Evolutionary conservation across 2,888 invertebrate genomes (phyloP), one percentile per base, ranked within the genome.

Genomic region (Drosophila stalkeri): DNA sequence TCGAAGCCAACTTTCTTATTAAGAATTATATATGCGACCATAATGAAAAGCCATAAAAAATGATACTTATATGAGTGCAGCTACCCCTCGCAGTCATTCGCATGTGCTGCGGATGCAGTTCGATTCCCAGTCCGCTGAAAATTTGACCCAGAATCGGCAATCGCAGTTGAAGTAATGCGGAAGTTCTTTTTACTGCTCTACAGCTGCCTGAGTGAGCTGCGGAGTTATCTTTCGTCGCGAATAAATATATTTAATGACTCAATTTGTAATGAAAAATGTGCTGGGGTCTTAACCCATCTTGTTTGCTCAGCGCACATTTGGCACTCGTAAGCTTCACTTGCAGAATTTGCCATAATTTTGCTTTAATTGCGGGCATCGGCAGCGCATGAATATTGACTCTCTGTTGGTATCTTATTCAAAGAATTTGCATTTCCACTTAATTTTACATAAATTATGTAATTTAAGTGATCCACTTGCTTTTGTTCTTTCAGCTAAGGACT

Each of bases 161-260:
- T 64, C 51, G 83, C 67, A 77, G 84, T 75, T 73, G 71, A 64
- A 76, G 69, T 71, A 86, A 87, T 80, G 90, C 90, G 85, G 85
- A 85, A 85, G 89, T 85, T 67, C 60, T 68, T 68, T 81, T 81
- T 73, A 67, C 72, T 33, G 70, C 47, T 55, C 49, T 37, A 20
- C 41, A 62, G 41, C 47, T 18, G 39, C 37, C 65, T 55, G 54
- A 27, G 27, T 27, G 27, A 27, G 43, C 14, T 44, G 27, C 39
- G 35, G 46, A 68, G 70, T 60, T 68, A 87, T 75, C 91, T 90
- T 90, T 90, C 91, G 89, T 79, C 90, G 91, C 77, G 66, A 81
- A 91, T 90, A 91, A 91, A 91, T 91, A 89, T 90, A 77, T 75
- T 91, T 90, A 90, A 90, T 91, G 91, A 91, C 87, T 90, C 90